Evolutionary conservation across 2,888 invertebrate species (phyloP), one percentile per base, ranked within the genome.

Genomic region (Reticulitermes lucifugus): DNA sequence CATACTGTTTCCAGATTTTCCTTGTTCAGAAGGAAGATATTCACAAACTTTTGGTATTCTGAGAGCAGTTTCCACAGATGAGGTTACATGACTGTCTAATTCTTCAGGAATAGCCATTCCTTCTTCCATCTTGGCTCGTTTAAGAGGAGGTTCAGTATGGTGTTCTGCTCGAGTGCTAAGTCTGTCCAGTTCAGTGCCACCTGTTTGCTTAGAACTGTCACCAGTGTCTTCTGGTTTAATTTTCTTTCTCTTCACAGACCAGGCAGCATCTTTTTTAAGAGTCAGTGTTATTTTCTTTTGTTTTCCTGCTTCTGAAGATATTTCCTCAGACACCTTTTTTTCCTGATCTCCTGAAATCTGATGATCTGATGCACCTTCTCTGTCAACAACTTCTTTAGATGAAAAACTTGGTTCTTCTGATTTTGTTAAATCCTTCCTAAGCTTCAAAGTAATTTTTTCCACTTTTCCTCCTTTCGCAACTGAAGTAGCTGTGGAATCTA

Each of bases 391-490:
- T 18, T 51, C 71, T 41, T 70, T 25, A 71, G 0, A 22, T 4
- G 29, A 14, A 12, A 51, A 43, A n/a, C 22, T 4, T 21, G 43
- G 29, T 29, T 25, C 41, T 43, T 83, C 73, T 18, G 75, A 83
- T 35, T 83, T 82, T 70, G 41, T n/a, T 41, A 43, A 51, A 70
- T 86, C 85, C 82, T 85, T 86, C 55, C 82, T 86, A 10, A 85
- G 70, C 59, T 86, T 86, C 18, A 86, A 79, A 51, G 86, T 86
- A 73, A 86, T 75, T 84, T 86, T 86, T 43, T 84, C 86, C 35
- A 88, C 88, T 86, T 91, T 91, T 89, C 85, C 93, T 92, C 92
- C 90, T 92, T 92, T 77, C 91, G 92, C 83, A 92, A 91, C 86
- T 91, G 91, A 88, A 91, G 91, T 89, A 86, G 92, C 90, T 86